Evolutionary conservation across 2,797 vertebrate species (phyloP), one percentile per base, ranked within the genome.

Genomic region (Chromobotia macracanthus): DNA sequence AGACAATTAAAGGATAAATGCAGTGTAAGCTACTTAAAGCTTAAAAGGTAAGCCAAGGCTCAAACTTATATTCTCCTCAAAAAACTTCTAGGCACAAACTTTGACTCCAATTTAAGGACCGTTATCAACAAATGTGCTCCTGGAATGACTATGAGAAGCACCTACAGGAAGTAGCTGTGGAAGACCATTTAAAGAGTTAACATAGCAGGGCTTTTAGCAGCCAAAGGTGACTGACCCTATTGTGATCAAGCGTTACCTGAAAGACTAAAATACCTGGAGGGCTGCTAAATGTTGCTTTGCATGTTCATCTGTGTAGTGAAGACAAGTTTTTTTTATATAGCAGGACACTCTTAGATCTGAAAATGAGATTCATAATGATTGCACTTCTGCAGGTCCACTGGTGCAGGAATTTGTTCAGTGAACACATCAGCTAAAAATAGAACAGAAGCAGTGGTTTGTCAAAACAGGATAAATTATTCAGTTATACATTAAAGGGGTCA

Each of bases 21-120:
- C 8, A 6, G 2, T 38, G 61, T 84, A 79, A 86, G 75, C 83
- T 77, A 38, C 79, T 84, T 79, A 76, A 23, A 73, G 79, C 63
- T 81, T 76, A 84, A 75, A 66, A 75, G 63, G 38, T 41, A 64
- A 69, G 53, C 31, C 44, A 53, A 75, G 55, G 58, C 44, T 25
- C 66, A 77, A 82, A 90, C 83, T 85, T 83, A 84, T 91, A 86
- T 85, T 89, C 85, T 85, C 55, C 41, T 81, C 86, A 82, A 53
- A 83, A 83, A 85, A 89, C 41, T 50, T 79, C 74, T 82, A 75
- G 86, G 65, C 84, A 80, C 66, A 72, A 68, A 77, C 80, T n/a
- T n/a, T 35, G 6, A 35, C 31, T n/a, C n/a, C n/a, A n/a, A n/a
- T n/a, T n/a, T n/a, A n/a, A n/a, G n/a, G n/a, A n/a, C n/a, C n/a